Conservation (phyloP, 1,140 invertebrate species). For the Monochamus saltuarius region DNA sequence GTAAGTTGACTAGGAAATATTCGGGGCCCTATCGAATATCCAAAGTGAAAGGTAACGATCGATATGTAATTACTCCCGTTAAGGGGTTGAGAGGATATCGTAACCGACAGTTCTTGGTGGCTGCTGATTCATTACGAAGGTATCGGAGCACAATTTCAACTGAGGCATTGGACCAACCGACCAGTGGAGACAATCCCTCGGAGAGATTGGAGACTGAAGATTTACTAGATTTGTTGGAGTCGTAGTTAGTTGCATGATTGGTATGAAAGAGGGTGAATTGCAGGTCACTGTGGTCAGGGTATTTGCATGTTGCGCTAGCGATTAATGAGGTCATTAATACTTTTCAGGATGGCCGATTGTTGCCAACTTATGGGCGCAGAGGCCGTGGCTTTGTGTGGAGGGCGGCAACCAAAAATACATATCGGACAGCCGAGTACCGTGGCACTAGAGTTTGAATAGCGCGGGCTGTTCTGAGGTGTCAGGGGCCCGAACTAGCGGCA, state of each 20-base stretch:
- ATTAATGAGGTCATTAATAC: conserved; percentile 26
- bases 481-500: no score
- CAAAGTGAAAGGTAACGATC: conserved; percentile 41
- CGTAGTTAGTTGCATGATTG: conserved; percentile 4
- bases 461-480: no score
- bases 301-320: no score
- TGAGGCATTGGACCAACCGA: not conserved
- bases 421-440: no score
- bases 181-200: not conserved
- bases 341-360: conserved; percentile 24
- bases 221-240: not conserved
- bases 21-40: conserved; percentile 39
- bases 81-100: conserved; percentile 22
- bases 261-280: no score
- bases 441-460: no score
- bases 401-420: no score
- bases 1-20: conserved; percentile 17
- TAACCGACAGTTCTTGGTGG: conserved; percentile 11
- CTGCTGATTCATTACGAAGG: conserved; percentile 15
- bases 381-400: no score
- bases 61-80: conserved; percentile 36
- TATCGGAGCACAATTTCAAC: conserved; percentile 1
- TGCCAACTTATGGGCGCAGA: not conserved
- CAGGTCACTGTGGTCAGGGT: no score
- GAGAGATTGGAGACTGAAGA: conserved; percentile 1